These are phyloP conservation scores for Egretta garzetta DNA, from an alignment of 2,113 vertebrate species.

Conservation along the genomic window DNA sequence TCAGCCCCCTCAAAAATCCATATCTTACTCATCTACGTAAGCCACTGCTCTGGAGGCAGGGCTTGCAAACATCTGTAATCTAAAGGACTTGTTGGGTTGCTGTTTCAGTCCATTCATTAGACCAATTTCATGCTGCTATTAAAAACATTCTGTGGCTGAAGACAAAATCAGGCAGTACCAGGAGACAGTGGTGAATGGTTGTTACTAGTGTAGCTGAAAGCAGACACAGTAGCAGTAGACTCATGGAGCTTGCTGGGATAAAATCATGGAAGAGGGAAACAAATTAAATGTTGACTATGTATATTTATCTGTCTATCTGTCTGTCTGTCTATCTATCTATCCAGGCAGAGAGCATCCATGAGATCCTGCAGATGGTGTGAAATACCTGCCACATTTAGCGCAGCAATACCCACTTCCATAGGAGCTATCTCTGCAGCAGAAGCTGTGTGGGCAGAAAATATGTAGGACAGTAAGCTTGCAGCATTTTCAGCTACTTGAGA, in stretches of 20 bases:
- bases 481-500: neutral
- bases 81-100: neutral
- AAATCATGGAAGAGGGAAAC: neutral
- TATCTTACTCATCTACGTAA: neutral
- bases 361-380: neutral
- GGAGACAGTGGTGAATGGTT: neutral
- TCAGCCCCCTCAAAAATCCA: neutral
- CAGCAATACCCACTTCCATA: neutral
- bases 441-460: neutral
- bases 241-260: neutral
- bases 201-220: neutral
- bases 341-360: neutral
- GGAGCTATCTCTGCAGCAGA: neutral
- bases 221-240: fast-evolving
- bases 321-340: no score
- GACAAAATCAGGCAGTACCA: neutral
- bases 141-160: neutral
- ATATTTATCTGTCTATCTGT: no score
- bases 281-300: neutral
- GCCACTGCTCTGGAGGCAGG: neutral
- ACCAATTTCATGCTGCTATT: neutral
- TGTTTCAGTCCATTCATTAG: neutral
- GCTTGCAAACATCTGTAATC: neutral
- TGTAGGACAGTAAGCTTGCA: neutral
- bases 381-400: neutral